A percentile compares a stretch with the other conserved stretches of the same genome.
phyloP scores from a whole-genome alignment of 2,888 invertebrate species.

The Ophion ellenae region DNA sequence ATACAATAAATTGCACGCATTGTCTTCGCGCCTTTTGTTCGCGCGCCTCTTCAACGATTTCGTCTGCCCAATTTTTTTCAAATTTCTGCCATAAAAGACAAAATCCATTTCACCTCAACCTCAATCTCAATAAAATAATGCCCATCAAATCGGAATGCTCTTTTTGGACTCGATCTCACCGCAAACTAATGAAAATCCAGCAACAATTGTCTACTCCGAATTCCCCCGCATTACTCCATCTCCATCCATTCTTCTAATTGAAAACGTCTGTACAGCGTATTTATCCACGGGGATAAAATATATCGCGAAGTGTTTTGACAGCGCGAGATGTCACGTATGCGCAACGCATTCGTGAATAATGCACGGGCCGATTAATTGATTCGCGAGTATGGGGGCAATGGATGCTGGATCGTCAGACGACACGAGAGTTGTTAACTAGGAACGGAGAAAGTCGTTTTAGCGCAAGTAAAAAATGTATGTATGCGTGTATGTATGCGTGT shows the following conservation, averaged over 20 bases:
- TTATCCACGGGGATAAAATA: neutral
- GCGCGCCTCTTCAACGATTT: neutral
- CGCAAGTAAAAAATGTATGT: neutral
- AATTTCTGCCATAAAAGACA: too few relatives aligned
- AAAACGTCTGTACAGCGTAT: too few relatives aligned
- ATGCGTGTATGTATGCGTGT: neutral
- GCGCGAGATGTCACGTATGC: neutral
- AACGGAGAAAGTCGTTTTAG: slow-evolving; percentile 49
- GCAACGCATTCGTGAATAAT: slow-evolving; percentile 30
- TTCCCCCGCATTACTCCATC: too few relatives aligned
- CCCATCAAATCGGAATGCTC: too few relatives aligned
- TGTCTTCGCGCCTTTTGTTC: neutral
- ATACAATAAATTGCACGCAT: slow-evolving; percentile 4
- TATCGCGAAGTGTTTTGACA: neutral
- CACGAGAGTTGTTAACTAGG: slow-evolving; percentile 25
- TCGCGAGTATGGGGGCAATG: neutral
- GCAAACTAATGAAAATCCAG: too few relatives aligned
- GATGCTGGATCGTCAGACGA: slow-evolving; percentile 11
- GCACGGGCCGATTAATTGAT: slow-evolving; percentile 10
- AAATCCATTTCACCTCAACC: too few relatives aligned
- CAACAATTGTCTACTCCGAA: too few relatives aligned
- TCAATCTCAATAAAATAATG: too few relatives aligned
- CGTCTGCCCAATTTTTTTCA: too few relatives aligned
- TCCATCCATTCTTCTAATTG: too few relatives aligned
- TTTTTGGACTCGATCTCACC: too few relatives aligned